Conservation (phyloP, 2,113 vertebrate species). For the Ptilonorhynchus violaceus region DNA sequence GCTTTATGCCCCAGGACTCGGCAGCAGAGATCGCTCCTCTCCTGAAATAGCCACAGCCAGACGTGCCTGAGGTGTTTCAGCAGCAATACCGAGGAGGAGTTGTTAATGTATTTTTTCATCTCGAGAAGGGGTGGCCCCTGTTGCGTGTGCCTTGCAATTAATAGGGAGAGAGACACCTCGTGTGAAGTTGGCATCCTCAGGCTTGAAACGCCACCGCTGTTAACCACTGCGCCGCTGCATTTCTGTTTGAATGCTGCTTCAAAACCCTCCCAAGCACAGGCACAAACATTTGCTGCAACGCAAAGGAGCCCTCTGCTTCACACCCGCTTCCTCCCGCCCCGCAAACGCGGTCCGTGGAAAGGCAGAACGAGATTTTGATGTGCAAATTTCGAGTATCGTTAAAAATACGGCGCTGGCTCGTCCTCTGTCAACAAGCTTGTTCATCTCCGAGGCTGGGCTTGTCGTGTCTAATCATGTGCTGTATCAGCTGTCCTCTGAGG, state of each 20-base stretch:
- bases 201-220: neutral
- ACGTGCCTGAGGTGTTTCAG: neutral
- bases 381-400: neutral
- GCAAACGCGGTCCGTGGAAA: fast-evolving
- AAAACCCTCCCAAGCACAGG: fast-evolving
- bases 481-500: neutral
- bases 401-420: neutral
- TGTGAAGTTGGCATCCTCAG: neutral
- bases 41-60: neutral
- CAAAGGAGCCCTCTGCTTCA: neutral
- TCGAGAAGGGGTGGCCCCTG: neutral
- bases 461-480: neutral
- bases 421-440: neutral
- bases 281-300: neutral
- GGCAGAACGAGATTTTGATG: neutral
- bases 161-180: neutral
- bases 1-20: neutral
- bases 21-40: neutral
- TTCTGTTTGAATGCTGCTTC: neutral
- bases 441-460: neutral
- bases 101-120: neutral
- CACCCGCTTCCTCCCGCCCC: neutral
- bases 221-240: neutral
- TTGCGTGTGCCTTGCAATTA: neutral
- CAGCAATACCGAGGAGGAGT: neutral